phyloP scores from a whole-genome alignment of 1,140 invertebrate genomes.

The Hylyphantes graminicola region DNA sequence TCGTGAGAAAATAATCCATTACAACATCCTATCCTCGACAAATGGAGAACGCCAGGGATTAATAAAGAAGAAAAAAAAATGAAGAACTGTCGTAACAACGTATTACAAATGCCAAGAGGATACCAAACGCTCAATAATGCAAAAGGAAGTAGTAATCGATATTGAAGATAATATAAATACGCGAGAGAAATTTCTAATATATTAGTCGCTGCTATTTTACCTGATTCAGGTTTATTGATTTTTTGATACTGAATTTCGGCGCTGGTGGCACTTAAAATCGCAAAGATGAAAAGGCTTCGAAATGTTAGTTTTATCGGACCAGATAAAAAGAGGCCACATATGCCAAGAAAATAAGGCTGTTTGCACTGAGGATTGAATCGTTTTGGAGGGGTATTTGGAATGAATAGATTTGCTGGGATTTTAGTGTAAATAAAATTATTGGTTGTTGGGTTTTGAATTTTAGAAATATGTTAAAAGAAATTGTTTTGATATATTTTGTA shows the following conservation, averaged over 20 bases:
- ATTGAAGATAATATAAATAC: slow-evolving; percentile 60
- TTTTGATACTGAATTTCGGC: slow-evolving; percentile 53
- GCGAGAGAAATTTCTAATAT: slow-evolving; percentile 51
- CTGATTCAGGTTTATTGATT: slow-evolving; percentile 59
- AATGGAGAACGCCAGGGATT: not conserved
- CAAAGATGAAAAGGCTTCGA: slow-evolving; percentile 52
- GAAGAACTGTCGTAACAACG: slow-evolving; percentile 40
- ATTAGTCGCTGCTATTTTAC: slow-evolving; percentile 36
- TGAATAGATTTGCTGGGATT: too few relatives aligned
- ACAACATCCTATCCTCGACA: too few relatives aligned
- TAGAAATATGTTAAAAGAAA: too few relatives aligned
- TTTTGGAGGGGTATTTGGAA: too few relatives aligned
- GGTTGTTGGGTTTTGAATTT: too few relatives aligned
- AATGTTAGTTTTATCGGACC: slow-evolving; percentile 52
- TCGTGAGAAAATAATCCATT: too few relatives aligned
- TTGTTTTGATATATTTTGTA: too few relatives aligned
- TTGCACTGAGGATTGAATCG: too few relatives aligned
- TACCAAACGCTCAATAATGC: slow-evolving; percentile 59
- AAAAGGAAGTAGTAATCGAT: slow-evolving; percentile 54
- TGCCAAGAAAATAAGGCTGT: slow-evolving; percentile 7
- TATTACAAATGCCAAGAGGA: slow-evolving; percentile 35
- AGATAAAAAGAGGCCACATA: slow-evolving; percentile 28
- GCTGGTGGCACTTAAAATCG: slow-evolving; percentile 45
- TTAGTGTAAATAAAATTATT: too few relatives aligned
- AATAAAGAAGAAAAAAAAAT: slow-evolving; percentile 1